Evolutionary conservation across 2,888 invertebrate genomes (phyloP).

Genomic region (Campoplex capitator): DNA sequence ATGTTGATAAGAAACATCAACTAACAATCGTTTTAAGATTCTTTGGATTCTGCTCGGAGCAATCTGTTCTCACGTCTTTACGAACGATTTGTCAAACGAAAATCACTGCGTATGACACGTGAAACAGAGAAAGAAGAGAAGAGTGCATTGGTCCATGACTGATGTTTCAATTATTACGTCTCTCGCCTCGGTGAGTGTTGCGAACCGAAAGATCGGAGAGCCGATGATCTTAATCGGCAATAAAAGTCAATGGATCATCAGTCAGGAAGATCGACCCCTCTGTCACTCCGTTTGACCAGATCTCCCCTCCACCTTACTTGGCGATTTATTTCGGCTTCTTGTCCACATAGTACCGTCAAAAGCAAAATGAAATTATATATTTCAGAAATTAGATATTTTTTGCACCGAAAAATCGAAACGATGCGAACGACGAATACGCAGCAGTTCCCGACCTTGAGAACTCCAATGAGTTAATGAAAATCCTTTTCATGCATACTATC

Average conservation of each 20-base stretch:
- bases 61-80: no score
- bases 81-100: neutral
- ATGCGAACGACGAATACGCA: no score
- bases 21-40: neutral
- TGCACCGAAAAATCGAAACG: no score
- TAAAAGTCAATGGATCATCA: constrained; percentile 62
- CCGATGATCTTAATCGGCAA: constrained; percentile 65
- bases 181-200: constrained; percentile 25
- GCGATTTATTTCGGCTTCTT: neutral
- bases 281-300: constrained; percentile 40
- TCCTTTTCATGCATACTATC: neutral
- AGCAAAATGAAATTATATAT: neutral
- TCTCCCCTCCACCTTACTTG: constrained; percentile 10
- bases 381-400: no score
- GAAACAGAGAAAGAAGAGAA: neutral
- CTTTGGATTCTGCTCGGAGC: no score
- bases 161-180: constrained; percentile 59
- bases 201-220: constrained; percentile 39
- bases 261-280: constrained; percentile 53
- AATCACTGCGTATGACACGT: neutral
- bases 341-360: neutral
- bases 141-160: constrained; percentile 36
- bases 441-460: neutral
- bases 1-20: no score
- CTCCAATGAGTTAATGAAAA: neutral